Base-by-base conservation (phyloP, 2,797 vertebrate genomes). In the Coccyzus lansbergi region DNA sequence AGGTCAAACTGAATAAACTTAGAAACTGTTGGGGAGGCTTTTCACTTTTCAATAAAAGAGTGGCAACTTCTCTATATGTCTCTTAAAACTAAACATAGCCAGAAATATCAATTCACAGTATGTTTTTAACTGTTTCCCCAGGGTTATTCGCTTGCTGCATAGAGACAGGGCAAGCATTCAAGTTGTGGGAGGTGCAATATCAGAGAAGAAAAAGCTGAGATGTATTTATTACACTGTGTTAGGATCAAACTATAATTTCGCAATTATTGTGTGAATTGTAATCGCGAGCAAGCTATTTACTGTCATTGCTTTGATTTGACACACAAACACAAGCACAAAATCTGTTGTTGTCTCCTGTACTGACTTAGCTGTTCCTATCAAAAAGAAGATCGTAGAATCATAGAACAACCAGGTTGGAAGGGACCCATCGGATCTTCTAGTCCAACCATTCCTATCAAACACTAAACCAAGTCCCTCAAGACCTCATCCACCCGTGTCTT, bases 231-330 rank as follows among this genome's bases (percentile, higher is more conserved):
- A 60, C 33, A 90, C 33, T 51, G 34, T 0, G 0, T 74, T 86
- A 79, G 55, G 72, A 94, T 74, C 44, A 88, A 91, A 85, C 62
- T 59, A 22, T 70, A 48, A 83, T 84, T 91, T 44, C 68, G 72
- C 46, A 92, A 88, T 94, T 92, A 90, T 52, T n/a, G 36, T 55
- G 48, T 83, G 85, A 75, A 69, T 28, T 65, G 77, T 71, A 82
- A 93, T 87, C 21, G 2, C 34, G 69, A 77, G 34, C 42, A 75
- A 91, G 52, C 26, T 80, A 88, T 86, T 95, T 92, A 49, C 87
- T 87, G 81, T 56, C 83, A 87, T 29, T 71, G 76, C 90, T 87
- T 90, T 28, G 2, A 18, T 62, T 56, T 84, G 58, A 70, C 70
- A 85, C 49, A 46, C 55, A 64, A 82, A 68, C 51, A 64, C 36